phyloP scores from a whole-genome alignment of 2,113 vertebrate genomes.

The Gila orcuttii region DNA sequence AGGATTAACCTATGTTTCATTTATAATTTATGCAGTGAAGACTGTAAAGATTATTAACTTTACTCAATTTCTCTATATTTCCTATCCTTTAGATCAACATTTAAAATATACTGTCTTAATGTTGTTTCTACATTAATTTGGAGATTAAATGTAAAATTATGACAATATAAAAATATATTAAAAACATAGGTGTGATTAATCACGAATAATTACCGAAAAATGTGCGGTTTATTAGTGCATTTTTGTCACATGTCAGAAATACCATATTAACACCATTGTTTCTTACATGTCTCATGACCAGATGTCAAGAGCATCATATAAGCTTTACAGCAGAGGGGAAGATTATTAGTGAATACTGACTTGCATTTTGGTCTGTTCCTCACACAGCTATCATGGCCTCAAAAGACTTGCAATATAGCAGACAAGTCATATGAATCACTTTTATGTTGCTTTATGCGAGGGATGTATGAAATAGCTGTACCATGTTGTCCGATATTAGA shows the following conservation, averaged over 20 bases:
- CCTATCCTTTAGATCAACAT: too few relatives aligned
- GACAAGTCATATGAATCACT: background rate
- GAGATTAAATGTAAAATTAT: too few relatives aligned
- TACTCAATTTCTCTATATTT: too few relatives aligned
- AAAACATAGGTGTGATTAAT: too few relatives aligned
- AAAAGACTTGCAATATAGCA: background rate
- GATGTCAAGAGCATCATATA: background rate
- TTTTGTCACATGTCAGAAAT: background rate
- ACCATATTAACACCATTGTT: background rate
- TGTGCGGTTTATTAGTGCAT: too few relatives aligned
- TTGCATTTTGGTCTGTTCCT: background rate
- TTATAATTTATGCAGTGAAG: too few relatives aligned
- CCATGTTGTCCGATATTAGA: background rate
- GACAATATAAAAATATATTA: too few relatives aligned
- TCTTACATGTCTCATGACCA: background rate
- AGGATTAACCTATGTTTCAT: too few relatives aligned
- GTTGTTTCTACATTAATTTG: too few relatives aligned
- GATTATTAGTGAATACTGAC: background rate
- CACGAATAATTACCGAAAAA: too few relatives aligned
- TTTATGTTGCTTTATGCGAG: background rate
- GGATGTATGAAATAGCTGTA: background rate
- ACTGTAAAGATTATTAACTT: too few relatives aligned
- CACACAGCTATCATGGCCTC: background rate
- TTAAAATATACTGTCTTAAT: too few relatives aligned
- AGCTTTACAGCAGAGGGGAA: background rate